Conservation (phyloP, 2,888 invertebrate genomes). For the Acheta domesticus region DNA sequence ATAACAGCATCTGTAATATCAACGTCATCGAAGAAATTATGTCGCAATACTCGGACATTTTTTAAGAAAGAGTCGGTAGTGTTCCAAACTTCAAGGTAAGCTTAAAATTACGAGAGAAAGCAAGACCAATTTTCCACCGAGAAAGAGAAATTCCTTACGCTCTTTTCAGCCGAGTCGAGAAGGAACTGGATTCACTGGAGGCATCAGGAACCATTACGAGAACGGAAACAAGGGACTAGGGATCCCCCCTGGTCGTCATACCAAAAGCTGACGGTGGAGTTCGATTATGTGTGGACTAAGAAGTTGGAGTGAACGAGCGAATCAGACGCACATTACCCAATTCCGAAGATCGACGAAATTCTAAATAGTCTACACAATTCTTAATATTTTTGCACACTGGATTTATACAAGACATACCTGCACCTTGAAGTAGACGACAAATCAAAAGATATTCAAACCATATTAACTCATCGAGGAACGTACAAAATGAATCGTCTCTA, state of each 20-base stretch:
- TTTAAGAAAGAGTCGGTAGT: background rate
- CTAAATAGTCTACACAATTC: constrained; percentile 38
- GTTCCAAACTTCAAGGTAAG: background rate
- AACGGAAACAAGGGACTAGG: constrained; percentile 22
- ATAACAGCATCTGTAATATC: background rate
- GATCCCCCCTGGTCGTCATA: constrained; percentile 30
- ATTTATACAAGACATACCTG: constrained; percentile 40
- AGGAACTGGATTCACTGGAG: background rate
- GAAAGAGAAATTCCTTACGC: background rate
- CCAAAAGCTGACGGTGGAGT: constrained; percentile 32
- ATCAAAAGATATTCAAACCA: background rate
- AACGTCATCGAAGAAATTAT: background rate
- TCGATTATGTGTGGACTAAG: constrained; percentile 31
- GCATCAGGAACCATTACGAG: constrained; percentile 12
- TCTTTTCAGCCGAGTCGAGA: background rate
- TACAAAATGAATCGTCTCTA: constrained; percentile 25
- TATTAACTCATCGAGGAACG: constrained; percentile 18
- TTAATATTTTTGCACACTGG: constrained; percentile 40
- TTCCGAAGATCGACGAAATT: constrained; percentile 37
- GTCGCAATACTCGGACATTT: background rate
- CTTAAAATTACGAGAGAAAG: constrained; percentile 3
- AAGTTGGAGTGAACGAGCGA: constrained; percentile 26
- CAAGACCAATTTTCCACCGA: background rate
- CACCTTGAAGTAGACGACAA: background rate
- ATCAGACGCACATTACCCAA: background rate